Evolutionary conservation across 2,797 vertebrate species (phyloP).

Genomic region (Telmatherina bonti): DNA sequence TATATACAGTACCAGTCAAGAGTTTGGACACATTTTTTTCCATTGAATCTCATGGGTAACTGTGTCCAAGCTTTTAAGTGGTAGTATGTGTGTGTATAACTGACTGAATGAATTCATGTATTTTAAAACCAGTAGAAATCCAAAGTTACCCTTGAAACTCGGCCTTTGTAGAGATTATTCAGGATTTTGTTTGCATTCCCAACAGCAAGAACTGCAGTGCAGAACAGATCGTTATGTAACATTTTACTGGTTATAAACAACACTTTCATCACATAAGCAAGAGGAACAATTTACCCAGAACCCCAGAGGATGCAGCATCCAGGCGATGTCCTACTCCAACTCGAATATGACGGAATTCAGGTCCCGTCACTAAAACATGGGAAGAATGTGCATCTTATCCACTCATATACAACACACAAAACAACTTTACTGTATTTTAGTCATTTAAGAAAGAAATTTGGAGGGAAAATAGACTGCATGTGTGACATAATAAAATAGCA

Average conservation of each 20-base stretch:
- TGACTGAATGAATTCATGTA: no score
- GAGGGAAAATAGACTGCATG: no score
- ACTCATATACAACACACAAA: neutral
- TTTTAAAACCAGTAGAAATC: conserved; percentile 13
- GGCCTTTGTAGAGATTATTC: conserved; percentile 81
- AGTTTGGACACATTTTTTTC: no score
- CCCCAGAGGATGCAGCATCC: conserved; percentile 89
- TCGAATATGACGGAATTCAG: conserved; percentile 81
- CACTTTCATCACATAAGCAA: neutral
- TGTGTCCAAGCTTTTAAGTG: no score
- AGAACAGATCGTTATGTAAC: conserved; percentile 1
- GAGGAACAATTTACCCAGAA: conserved; percentile 82
- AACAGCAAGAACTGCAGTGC: conserved; percentile 86
- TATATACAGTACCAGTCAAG: no score
- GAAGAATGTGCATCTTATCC: neutral
- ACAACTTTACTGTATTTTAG: neutral
- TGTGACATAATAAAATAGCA: neutral
- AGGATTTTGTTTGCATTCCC: conserved; percentile 85
- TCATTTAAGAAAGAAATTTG: neutral
- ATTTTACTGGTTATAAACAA: neutral
- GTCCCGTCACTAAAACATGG: conserved; percentile 86
- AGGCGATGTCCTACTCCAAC: conserved; percentile 91
- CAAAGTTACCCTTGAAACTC: conserved; percentile 86
- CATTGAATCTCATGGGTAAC: no score
- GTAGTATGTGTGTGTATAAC: no score